phyloP scores from a whole-genome alignment of 92 coral and sea anemone species.

The Phenganax stokvisi region DNA sequence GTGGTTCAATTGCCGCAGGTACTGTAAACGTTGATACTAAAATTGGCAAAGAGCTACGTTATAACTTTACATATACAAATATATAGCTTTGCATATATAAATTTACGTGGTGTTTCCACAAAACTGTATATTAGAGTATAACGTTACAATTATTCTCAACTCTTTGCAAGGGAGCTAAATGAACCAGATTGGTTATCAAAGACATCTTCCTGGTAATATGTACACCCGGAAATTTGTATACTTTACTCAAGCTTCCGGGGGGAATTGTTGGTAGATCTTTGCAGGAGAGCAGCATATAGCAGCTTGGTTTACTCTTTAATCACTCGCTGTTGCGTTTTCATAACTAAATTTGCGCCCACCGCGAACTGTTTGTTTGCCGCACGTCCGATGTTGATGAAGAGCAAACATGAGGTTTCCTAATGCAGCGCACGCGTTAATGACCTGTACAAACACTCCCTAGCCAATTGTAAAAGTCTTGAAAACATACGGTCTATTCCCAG shows the following conservation, averaged over 20 bases:
- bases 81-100: no score
- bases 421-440: constrained; percentile 23
- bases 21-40: no score
- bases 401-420: constrained; percentile 21
- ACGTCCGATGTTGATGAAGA: constrained; percentile 16
- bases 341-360: constrained; percentile 36
- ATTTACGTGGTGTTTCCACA: no score
- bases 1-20: no score
- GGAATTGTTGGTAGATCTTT: background rate
- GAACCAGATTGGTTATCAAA: background rate
- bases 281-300: constrained; percentile 28
- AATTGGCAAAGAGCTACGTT: no score
- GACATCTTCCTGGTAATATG: no score
- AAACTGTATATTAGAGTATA: background rate
- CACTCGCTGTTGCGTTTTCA: constrained; percentile 18
- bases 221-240: constrained; percentile 1
- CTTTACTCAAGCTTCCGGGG: background rate
- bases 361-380: constrained; percentile 33
- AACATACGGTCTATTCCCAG: constrained; percentile 39
- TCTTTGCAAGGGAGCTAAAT: constrained; percentile 1
- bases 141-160: background rate
- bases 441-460: constrained; percentile 22
- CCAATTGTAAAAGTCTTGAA: constrained; percentile 15
- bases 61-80: no score
- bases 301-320: constrained; percentile 37